Base-by-base conservation (phyloP, 2,888 invertebrate species). In the Ormyrus nitidulus region DNA sequence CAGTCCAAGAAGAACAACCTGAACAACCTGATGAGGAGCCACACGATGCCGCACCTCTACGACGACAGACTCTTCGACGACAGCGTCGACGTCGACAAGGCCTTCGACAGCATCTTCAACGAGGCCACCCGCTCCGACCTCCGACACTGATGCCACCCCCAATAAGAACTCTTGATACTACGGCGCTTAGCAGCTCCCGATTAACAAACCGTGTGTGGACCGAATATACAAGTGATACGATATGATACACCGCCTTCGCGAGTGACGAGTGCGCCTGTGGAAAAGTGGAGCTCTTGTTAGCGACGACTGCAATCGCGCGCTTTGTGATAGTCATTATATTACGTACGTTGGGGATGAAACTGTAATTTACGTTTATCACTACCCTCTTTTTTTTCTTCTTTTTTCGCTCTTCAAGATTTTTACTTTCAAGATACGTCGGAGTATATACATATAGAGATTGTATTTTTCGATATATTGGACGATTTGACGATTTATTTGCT, bases 21-120 rank as follows among this genome's bases (percentile, higher is more conserved):
- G 68, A 90, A 92, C 84, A 92, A 93, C 76, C 90, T 96, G 85
- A 93, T 93, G 81, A 93, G 95, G 86, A 96, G 95, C 90, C 94
- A 94, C 87, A 96, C 96, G 56, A 93, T 96, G 93, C 95, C 95
- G 7, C 94, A 95, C 83, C 93, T 95, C 83, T 92, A 91, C 87
- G 92, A 94, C 74, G 85, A 87, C 2, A 84, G 84, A 44, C 79
- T 86, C 7, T 84, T 94, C 88, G 96, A 95, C 91, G 96, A 95
- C 91, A 87, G 82, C 7, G 95, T 95, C 91, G 96, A 96, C 91
- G 95, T 96, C 81, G 97, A 97, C 90, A 95, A 94, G 92, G 96
- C 96, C 85, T 97, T 97, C 92, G 97, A 97, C 90, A 95, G 95
- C 91, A 93, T 97, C 86, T 96, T 97, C 92, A 91, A 90, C 83